These are phyloP conservation scores for Miichthys miiuy DNA, from an alignment of 2,797 vertebrate species.

Conservation along the genomic window DNA sequence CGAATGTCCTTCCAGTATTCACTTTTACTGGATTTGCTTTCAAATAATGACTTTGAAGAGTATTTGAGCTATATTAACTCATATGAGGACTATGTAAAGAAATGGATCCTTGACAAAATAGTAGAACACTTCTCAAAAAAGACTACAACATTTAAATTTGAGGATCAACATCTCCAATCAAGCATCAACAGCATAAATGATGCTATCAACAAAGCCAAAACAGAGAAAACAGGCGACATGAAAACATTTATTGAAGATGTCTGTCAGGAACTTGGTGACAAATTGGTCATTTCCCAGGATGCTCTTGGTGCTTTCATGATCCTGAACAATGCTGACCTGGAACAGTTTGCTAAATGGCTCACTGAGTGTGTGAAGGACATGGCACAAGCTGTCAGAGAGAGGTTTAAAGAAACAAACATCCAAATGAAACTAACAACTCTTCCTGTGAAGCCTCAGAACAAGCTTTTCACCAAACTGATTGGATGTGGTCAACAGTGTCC, in stretches of 20 bases:
- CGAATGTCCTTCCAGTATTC: slow-evolving; percentile 55
- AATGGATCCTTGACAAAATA: slow-evolving; percentile 50
- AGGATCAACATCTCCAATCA: slow-evolving; percentile 34
- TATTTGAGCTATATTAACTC: slow-evolving; percentile 16
- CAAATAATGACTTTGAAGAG: neutral
- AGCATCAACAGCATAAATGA: slow-evolving; percentile 48
- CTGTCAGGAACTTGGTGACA: slow-evolving; percentile 65
- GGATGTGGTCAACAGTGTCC: slow-evolving; percentile 82
- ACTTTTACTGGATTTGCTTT: slow-evolving; percentile 62
- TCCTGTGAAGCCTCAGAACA: slow-evolving; percentile 66
- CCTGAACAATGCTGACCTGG: slow-evolving; percentile 62
- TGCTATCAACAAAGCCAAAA: slow-evolving; percentile 56
- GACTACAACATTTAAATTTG: slow-evolving; percentile 8
- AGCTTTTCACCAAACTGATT: slow-evolving; percentile 70
- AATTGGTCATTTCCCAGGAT: slow-evolving; percentile 69
- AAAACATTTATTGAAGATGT: slow-evolving; percentile 65
- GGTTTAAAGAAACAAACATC: neutral
- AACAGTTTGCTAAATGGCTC: slow-evolving; percentile 68
- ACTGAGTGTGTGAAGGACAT: slow-evolving; percentile 49
- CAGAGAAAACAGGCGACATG: neutral
- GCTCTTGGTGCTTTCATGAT: slow-evolving; percentile 60
- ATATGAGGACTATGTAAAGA: slow-evolving; percentile 60
- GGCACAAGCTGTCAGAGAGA: slow-evolving; percentile 5
- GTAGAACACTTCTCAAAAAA: slow-evolving; percentile 10
- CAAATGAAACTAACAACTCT: slow-evolving; percentile 1